These are phyloP conservation scores for Tetrapedia diversipes DNA, from an alignment of 2,888 invertebrate genomes.

Conservation along the genomic window DNA sequence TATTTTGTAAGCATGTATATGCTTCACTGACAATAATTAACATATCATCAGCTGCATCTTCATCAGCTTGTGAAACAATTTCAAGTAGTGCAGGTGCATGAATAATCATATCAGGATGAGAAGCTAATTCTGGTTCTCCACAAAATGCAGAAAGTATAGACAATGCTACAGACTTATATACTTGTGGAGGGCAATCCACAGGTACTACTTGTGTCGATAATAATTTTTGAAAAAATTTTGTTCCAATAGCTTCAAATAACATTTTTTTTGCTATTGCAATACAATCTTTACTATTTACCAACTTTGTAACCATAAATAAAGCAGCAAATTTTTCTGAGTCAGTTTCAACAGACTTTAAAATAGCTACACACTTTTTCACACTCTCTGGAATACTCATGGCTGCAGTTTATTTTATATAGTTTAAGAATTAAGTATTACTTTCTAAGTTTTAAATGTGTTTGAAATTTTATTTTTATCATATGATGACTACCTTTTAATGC, in stretches of 20 bases:
- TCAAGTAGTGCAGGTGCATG: constrained; percentile 93
- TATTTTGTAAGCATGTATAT: constrained; percentile 91
- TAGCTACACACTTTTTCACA: constrained; percentile 92
- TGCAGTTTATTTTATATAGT: neutral
- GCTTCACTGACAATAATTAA: constrained; percentile 94
- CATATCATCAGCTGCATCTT: constrained; percentile 93
- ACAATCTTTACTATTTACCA: constrained; percentile 93
- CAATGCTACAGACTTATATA: constrained; percentile 95
- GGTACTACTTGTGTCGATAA: constrained; percentile 90
- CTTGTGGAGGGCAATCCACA: constrained; percentile 93
- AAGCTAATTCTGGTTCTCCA: constrained; percentile 90
- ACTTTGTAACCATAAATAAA: constrained; percentile 95
- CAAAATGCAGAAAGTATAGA: constrained; percentile 95
- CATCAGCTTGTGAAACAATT: constrained; percentile 92
- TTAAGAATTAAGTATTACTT: constrained; percentile 1
- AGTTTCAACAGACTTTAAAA: constrained; percentile 90
- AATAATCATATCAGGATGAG: constrained; percentile 92
- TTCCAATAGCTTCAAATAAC: constrained; percentile 95
- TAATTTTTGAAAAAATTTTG: constrained; percentile 92
- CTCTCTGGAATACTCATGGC: constrained; percentile 87
- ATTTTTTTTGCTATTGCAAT: constrained; percentile 89
- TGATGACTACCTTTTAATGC: neutral
- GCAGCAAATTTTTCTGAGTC: constrained; percentile 97
- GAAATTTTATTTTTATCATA: neutral
- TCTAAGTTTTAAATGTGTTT: neutral